Base-by-base conservation (phyloP, 1,140 invertebrate species). In the Artemia franciscana region DNA sequence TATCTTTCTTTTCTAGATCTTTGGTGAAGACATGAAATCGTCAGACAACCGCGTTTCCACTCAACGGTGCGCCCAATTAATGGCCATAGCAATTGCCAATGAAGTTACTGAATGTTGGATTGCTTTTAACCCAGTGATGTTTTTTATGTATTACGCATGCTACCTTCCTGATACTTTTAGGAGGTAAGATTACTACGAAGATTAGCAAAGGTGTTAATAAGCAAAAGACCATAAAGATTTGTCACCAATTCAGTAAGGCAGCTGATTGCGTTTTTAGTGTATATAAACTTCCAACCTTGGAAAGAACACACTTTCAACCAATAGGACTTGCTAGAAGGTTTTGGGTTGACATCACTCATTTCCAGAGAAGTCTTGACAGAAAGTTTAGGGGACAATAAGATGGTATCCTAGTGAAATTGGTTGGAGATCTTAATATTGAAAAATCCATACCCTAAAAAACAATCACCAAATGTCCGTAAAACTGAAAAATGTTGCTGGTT, bases 81-180 rank as follows among this genome's bases (percentile, higher is more conserved):
- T 80, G 72, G 80, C 81, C 0, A 72, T 86, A 18, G 83, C 85
- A 12, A 77, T 91, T 27, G 84, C 83, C 12, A 90, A 90, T 71
- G 78, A 82, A 72, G 66, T 87, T 60, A 71, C 80, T 60, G 83
- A 88, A 74, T 80, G 79, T 2, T 91, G 87, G 86, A 85, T 88
- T 65, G 75, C 75, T 18, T 60, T 78, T 3, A 79, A 84, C 61
- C 80, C 81, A 0, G 63, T 83, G 2, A 73, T 89, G 18, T 69
- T 77, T 2, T 64, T 87, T 5, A 70, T 75, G 5, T 90, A 90
- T 69, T 58, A 81, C 0, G 67, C 66, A 15, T 75, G 78, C 51
- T 85, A 86, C 68, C 81, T 78, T 63, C 84, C 86, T 0, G 76
- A 77, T 60, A 24, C 84, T 4, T 71, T 71, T n/a, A 70, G 69